Evolutionary conservation across 30 jellyfish, hydroid and myxozoan species (phyloP), one percentile per base, ranked within the genome.

Genomic region (Aurelia sp.): DNA sequence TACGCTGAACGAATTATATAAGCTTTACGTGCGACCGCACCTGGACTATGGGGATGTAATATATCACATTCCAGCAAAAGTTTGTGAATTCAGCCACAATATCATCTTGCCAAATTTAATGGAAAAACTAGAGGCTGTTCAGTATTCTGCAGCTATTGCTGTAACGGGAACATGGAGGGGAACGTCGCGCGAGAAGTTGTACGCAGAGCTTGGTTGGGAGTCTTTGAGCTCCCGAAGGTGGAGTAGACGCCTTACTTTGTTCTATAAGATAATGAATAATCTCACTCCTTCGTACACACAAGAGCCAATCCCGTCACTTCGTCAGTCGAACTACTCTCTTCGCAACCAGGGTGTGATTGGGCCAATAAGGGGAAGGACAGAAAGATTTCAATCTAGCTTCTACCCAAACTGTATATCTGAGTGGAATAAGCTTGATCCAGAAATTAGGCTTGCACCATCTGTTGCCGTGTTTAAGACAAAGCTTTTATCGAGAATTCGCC

Each of bases 341-440:
- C 50, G 85, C 85, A 73, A 73, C 50, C 85, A 73, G 85, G 85
- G 2, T 73, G 81, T 44, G n/a, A 70, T 70, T 70, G 81, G 65
- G 65, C 65, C 23, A 70, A 37, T 30, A 70, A 70, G 85, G 85
- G 74, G 76, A 73, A 73, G 85, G 72, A 73, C 85, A 48, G 59
- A 73, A n/a, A 73, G 50, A 73, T 73, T 65, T 27, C 33, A 27
- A 27, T 27, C 33, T 27, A 27, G 33, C 33, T 27, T 27, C 33
- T 27, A 27, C 33, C 33, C 33, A 27, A 27, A 27, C 33, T 27
- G 33, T 27, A 27, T 27, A 27, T 27, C 33, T 27, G 33, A 27
- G 33, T 27, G 33, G 33, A 27, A 27, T 27, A 27, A 27, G 33
- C 33, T 27, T 27, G 33, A 27, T 27, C 33, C 33, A 27, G 33